Evolutionary conservation across 2,888 invertebrate species (phyloP).

Genomic region (Scaeva pyrastri): DNA sequence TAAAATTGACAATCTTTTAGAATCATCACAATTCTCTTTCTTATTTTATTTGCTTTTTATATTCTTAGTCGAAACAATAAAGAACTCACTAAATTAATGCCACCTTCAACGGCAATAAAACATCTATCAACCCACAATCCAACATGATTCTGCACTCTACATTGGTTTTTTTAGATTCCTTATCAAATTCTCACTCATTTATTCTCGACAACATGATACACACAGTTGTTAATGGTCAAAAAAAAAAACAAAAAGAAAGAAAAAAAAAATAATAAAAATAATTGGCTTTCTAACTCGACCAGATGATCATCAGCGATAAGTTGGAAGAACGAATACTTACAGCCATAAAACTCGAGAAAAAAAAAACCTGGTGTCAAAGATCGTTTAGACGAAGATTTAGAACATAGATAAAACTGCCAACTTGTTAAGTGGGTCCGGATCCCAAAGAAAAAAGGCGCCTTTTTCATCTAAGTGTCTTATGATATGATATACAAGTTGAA

Average conservation of each 20-base stretch:
- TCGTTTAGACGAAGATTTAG: conserved; percentile 59
- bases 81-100: conserved; percentile 26
- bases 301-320: conserved; percentile 64
- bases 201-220: conserved; percentile 36
- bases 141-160: conserved; percentile 69
- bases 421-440: conserved; percentile 51
- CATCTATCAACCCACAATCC: conserved; percentile 40
- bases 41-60: too few species aligned
- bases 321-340: conserved; percentile 11
- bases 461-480: conserved; percentile 33
- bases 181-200: conserved; percentile 59
- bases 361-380: conserved; percentile 63
- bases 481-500: background rate
- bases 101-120: conserved; percentile 55
- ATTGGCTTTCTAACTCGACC: conserved; percentile 37
- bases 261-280: conserved; percentile 25
- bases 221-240: conserved; percentile 27
- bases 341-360: conserved; percentile 56
- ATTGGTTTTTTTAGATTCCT: conserved; percentile 39
- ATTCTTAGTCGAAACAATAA: too few species aligned
- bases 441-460: conserved; percentile 42
- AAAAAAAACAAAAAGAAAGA: too few species aligned
- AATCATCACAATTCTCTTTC: too few species aligned
- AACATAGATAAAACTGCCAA: conserved; percentile 48
- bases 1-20: too few species aligned